Percentiles rank a stretch among this genome's conserved stretches.
Conservation (phyloP, 2,888 invertebrate genomes). For the Pachydiplax longipennis region DNA sequence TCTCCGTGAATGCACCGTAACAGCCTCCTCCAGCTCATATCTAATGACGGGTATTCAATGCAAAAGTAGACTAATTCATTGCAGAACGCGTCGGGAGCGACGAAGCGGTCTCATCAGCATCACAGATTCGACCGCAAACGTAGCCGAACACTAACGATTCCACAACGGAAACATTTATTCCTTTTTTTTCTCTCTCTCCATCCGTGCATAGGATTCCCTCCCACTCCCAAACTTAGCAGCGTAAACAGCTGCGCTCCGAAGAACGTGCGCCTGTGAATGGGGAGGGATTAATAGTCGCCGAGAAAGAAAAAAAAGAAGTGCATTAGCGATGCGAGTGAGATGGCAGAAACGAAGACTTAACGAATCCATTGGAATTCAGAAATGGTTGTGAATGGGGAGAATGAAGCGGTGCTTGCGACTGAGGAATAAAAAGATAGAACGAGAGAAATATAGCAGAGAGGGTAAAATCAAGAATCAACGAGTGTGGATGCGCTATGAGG, state of each 20-base stretch:
- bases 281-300: neutral
- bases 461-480: neutral
- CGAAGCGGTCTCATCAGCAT: neutral
- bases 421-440: neutral
- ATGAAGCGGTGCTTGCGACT: slow-evolving; percentile 15
- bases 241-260: neutral
- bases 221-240: neutral
- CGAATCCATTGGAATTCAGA: slow-evolving; percentile 44
- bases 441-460: neutral
- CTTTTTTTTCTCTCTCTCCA: neutral
- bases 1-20: too few relatives aligned
- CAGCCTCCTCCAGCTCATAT: too few relatives aligned
- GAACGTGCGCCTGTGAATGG: neutral
- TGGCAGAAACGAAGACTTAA: neutral
- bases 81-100: neutral
- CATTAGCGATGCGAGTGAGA: neutral
- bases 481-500: neutral
- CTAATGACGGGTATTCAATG: too few relatives aligned
- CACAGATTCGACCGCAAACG: neutral
- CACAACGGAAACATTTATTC: neutral
- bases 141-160: neutral
- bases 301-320: neutral
- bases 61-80: too few relatives aligned
- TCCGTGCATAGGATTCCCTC: neutral
- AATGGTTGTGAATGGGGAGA: slow-evolving; percentile 32